A percentile compares a stretch with the other conserved stretches of the same genome.
phyloP scores from a whole-genome alignment of 2,113 vertebrate genomes.

The Suncus etruscus region DNA sequence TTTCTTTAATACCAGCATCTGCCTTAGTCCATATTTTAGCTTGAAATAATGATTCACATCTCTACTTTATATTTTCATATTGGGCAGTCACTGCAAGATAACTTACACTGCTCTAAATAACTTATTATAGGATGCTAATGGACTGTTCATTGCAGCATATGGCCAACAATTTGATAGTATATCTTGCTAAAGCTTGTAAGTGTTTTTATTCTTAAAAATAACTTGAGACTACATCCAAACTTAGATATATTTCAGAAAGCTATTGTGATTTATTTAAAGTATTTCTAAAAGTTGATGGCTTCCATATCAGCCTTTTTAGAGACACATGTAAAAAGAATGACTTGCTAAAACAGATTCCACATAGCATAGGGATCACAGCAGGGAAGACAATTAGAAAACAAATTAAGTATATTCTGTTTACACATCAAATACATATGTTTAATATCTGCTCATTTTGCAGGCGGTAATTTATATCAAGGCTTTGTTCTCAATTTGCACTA shows the following conservation, averaged over 20 bases:
- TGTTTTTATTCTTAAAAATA: constrained; percentile 35
- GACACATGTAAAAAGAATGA: constrained; percentile 22
- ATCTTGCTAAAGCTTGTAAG: constrained; percentile 35
- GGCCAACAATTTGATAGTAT: neutral
- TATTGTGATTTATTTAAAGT: constrained; percentile 48
- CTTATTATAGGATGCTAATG: neutral
- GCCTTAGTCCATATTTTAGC: neutral
- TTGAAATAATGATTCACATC: neutral
- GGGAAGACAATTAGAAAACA: constrained; percentile 15
- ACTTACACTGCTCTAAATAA: constrained; percentile 27
- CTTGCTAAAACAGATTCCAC: neutral
- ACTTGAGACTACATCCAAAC: constrained; percentile 44
- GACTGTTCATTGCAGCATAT: constrained; percentile 51
- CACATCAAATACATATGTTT: constrained; percentile 9
- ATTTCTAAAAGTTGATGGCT: constrained; percentile 56
- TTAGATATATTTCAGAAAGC: constrained; percentile 15
- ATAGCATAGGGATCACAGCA: neutral
- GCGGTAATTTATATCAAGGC: neutral
- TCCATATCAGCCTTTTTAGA: constrained; percentile 2
- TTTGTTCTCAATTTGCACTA: too few relatives aligned
- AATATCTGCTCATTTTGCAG: neutral
- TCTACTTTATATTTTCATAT: neutral
- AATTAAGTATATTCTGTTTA: constrained; percentile 26
- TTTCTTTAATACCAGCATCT: neutral
- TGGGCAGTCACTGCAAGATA: neutral